Percentiles rank a stretch among this genome's conserved stretches.
These are phyloP conservation scores for Oryzias melastigma DNA, from an alignment of 2,113 vertebrate species.

Conservation along the genomic window DNA sequence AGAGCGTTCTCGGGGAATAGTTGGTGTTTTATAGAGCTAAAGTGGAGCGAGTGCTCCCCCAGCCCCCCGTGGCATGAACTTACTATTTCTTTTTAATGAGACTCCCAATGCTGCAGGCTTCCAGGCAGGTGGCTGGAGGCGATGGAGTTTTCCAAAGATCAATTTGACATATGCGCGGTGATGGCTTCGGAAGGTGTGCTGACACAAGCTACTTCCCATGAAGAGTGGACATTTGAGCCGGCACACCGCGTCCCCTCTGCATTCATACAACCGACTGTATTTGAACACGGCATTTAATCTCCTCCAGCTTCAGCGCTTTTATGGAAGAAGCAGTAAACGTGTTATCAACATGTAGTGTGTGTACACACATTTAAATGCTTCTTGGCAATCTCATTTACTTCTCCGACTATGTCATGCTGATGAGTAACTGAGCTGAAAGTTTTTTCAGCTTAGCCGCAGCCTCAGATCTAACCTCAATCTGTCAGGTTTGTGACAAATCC, in stretches of 20 bases:
- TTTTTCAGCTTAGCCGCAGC: constrained; percentile 24
- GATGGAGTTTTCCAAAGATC: constrained; percentile 34
- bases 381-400: constrained; percentile 36
- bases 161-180: constrained; percentile 14
- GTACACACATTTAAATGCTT: constrained; percentile 32
- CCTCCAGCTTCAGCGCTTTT: constrained; percentile 29
- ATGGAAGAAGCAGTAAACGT: constrained; percentile 18
- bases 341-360: constrained; percentile 22
- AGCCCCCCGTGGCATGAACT: constrained; percentile 43
- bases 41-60: constrained; percentile 46
- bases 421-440: constrained; percentile 32
- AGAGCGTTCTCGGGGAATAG: constrained; percentile 25
- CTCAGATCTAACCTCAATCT: constrained; percentile 49
- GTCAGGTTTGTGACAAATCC: constrained; percentile 45
- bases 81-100: constrained; percentile 62
- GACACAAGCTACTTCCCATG: constrained; percentile 30
- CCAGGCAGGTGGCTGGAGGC: constrained; percentile 44
- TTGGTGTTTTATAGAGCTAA: constrained; percentile 51
- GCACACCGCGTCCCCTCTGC: constrained; percentile 15
- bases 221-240: constrained; percentile 33
- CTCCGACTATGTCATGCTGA: constrained; percentile 13
- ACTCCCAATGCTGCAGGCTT: constrained; percentile 42
- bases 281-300: constrained; percentile 25
- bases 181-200: constrained; percentile 26
- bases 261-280: constrained; percentile 33